Base-by-base conservation (phyloP, 2,113 vertebrate species). In the Orycteropus afer region DNA sequence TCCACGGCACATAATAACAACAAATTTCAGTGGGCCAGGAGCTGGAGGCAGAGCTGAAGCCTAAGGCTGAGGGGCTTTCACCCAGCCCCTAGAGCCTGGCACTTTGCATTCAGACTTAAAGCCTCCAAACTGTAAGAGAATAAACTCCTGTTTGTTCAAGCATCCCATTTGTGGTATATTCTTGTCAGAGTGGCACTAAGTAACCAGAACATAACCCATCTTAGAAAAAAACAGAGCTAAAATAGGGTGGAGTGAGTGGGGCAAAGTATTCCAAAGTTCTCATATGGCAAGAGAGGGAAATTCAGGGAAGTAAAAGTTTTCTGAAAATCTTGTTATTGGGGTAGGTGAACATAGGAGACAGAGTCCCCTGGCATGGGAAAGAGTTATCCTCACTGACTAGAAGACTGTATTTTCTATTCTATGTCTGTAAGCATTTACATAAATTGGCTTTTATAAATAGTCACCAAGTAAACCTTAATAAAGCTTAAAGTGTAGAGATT, bases 361-460 rank as follows among this genome's bases (percentile, higher is more conserved):
- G 3, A 79, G 20, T 12, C 15, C 11, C 29, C 27, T 42, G 59
- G 20, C 59, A 12, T 67, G 40, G 27, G 20, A 40, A 23, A 37
- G 20, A 34, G 22, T 91, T 51, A 83, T 5, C 14, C n/a, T 86
- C n/a, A 94, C 5, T 91, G 42, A 93, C 57, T 57, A 82, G 37
- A 14, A 81, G 23, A 34, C n/a, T 65, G 4, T 22, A 51, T 27
- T 57, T 63, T 94, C 89, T 86, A 29, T 29, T 89, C 88, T 89
- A 61, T 27, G 42, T 59, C 7, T 89, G 61, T 34, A 20, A 78
- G 71, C 0, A 77, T 80, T 84, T 91, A 93, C 57, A 32, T 67
- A 93, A 84, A 82, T 51, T 95, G 74, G 18, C 55, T 91, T n/a
- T 84, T 80, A 76, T 83, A 91, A 69, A 55, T 74, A 89, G 18